Conservation (phyloP, 1,140 invertebrate species). For the Aplysia californica region DNA sequence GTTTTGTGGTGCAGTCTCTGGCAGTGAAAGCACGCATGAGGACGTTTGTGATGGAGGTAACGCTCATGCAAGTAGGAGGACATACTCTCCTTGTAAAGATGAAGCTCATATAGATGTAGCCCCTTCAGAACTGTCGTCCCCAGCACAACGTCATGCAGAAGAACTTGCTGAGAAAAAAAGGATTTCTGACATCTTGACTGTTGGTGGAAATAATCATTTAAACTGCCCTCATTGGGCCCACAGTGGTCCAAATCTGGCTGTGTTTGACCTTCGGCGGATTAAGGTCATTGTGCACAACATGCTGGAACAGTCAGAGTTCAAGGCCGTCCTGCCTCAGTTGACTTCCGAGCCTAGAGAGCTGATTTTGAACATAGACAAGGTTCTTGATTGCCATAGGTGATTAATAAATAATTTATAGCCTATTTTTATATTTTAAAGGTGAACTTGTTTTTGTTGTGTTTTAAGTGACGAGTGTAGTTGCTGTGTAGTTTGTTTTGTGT, state of each 20-base stretch:
- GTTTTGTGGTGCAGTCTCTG: neutral
- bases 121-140: neutral
- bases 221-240: conserved; percentile 20
- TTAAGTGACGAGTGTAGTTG: no score
- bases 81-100: neutral
- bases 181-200: neutral
- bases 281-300: conserved; percentile 2
- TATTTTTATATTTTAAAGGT: no score
- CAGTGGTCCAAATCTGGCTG: conserved; percentile 1
- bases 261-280: conserved; percentile 10
- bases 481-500: no score
- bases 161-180: neutral
- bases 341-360: no score
- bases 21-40: neutral
- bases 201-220: neutral
- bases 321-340: neutral
- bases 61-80: neutral
- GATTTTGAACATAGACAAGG: no score
- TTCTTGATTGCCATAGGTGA: no score
- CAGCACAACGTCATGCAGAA: neutral
- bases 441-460: no score
- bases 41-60: neutral
- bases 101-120: neutral
- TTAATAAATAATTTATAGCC: no score
- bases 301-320: neutral